A percentile compares a stretch with the other conserved stretches of the same genome.
Conservation (phyloP, 2,797 vertebrate species). For the Picus viridis region DNA sequence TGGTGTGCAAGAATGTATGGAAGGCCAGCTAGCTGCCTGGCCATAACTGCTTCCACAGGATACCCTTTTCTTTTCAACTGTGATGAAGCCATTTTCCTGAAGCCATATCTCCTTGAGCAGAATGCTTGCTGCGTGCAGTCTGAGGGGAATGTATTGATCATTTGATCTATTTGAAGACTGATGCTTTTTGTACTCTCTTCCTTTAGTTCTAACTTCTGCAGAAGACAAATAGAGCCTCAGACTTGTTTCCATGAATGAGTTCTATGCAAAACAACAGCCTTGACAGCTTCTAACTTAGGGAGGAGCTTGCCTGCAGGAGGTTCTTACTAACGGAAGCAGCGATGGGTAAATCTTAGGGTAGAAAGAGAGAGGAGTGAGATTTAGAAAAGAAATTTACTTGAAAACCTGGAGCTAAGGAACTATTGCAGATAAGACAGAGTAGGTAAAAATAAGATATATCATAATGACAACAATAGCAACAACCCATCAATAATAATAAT, state of each 20-base stretch:
- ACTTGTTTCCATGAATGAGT: not conserved
- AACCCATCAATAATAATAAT: too few relatives aligned
- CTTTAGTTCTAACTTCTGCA: constrained; percentile 21
- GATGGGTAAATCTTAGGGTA: not conserved
- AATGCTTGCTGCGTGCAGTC: constrained; percentile 25
- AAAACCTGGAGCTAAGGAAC: not conserved
- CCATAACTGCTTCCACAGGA: not conserved
- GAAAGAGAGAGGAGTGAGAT: not conserved
- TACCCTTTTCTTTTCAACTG: not conserved
- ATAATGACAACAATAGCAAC: too few relatives aligned
- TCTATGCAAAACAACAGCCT: not conserved
- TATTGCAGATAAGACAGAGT: not conserved
- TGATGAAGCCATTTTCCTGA: constrained; percentile 7
- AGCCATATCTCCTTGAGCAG: not conserved
- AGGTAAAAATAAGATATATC: too few relatives aligned
- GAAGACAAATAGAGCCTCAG: constrained; percentile 15
- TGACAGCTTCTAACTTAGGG: not conserved
- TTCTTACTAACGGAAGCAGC: not conserved
- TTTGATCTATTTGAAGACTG: constrained; percentile 28
- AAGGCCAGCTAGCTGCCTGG: not conserved
- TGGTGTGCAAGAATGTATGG: not conserved
- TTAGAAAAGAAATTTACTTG: not conserved
- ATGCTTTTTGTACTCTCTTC: constrained; percentile 28
- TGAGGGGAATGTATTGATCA: constrained; percentile 33
- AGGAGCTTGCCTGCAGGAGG: not conserved